Base-by-base conservation (phyloP, 2,888 invertebrate genomes). In the Drosophila multiciliata region DNA sequence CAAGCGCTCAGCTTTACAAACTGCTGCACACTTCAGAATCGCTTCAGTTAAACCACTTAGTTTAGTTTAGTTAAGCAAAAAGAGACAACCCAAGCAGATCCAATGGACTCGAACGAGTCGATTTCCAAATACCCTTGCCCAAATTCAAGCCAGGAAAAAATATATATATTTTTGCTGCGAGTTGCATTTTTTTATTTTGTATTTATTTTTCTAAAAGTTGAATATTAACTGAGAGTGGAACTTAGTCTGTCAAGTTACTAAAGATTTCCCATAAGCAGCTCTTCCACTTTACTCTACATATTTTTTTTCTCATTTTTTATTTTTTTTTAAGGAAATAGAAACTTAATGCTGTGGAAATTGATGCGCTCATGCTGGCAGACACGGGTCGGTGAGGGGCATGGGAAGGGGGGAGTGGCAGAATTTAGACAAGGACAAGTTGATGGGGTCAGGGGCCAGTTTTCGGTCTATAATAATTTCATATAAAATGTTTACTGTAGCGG, bases 341-440 rank as follows among this genome's bases (percentile, higher is more conserved):
- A 82, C 80, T 82, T 82, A 82, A 82, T 82, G 82, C 80, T 77
- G 72, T 82, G 81, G 81, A 82, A 82, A 82, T 45, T 57, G 57
- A 57, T 57, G 57, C 42, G 57, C 38, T n/a, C 29, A 40, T n/a
- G 15, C 38, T 29, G 5, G 38, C 11, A 12, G 36, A 9, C 11
- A 12, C 7, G 33, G 6, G 3, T 1, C 7, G 20, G 15, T 12
- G n/a, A 8, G 3, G 0, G 15, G 15, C 2, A 6, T 4, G 9
- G 35, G 1, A 12, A 33, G 4, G 11, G 6, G 9, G 15, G 2
- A 26, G 29, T 5, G 20, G 6, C 2, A 26, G 20, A n/a, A 29
- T n/a, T 9, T 29, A 29, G 29, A 29, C 29, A 57, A 57, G 40
- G 38, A n/a, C 55, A 57, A 32, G 55, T 20, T 29, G 40, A 57